Base-by-base conservation (phyloP, 1,140 invertebrate species). In the Cotesia typhae region DNA sequence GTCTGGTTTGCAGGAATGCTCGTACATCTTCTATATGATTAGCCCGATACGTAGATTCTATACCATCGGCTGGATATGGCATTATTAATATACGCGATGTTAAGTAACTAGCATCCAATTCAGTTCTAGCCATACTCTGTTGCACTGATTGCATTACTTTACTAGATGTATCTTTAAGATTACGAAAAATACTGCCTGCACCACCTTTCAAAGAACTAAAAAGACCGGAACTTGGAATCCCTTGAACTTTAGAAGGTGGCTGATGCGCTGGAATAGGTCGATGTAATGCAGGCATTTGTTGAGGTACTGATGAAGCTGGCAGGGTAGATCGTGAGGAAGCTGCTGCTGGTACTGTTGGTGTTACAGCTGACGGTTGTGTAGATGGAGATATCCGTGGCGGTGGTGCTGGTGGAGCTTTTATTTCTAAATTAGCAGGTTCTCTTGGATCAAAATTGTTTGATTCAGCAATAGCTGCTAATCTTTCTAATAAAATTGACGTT, bases 101-200 rank as follows among this genome's bases (percentile, higher is more conserved):
- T 59, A 98, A 91, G 83, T 96, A 96, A 81, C 92, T 95, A 17
- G 97, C 92, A 83, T 98, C 96, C 67, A 98, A 84, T 84, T 98
- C 96, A 28, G 91, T 92, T 72, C 95, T 90, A 55, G 92, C 94
- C 86, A 98, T 97, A 61, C 94, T 94, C 79, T 96, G 95, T 83
- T 97, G 96, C 61, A 98, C 95, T 37, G 96, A 95, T 82, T 98
- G 95, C 92, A 98, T 97, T 12, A 99, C 95, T 90, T 97, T 98
- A 14, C 92, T 94, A 5, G 96, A 98, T 1, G 96, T 98, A 81
- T 99, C 97, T 84, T 97, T 98, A 12, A 99, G 88, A 83, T 98
- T 98, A 77, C 97, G 97, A 55, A 98, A 88, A 76, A 96, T 92
- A 79, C 91, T 95, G 14, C 94, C 94, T 41, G 94, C 94, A 59